Conservation (phyloP, 2,797 vertebrate genomes). For the Odontamblyopus rebecca region DNA sequence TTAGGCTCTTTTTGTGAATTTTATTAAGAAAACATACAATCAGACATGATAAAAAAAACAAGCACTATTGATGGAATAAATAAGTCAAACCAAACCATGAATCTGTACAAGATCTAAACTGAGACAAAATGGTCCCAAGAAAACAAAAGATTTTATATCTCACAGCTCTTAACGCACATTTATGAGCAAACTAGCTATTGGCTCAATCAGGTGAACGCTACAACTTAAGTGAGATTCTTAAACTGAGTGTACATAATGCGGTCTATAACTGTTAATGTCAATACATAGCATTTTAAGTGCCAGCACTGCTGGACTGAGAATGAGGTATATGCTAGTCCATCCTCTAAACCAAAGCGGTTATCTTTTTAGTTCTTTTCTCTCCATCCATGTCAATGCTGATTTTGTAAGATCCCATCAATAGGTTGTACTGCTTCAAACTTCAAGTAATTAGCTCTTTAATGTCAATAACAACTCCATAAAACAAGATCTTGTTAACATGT, state of each 20-base stretch:
- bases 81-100: conserved; percentile 92
- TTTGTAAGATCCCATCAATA: conserved; percentile 55
- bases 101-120: conserved; percentile 89
- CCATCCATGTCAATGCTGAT: conserved; percentile 67
- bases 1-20: conserved; percentile 67
- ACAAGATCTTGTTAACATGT: conserved; percentile 35
- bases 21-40: conserved; percentile 96
- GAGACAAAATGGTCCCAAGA: conserved; percentile 77
- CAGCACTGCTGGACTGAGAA: conserved; percentile 80
- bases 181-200: conserved; percentile 74
- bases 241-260: conserved; percentile 70
- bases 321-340: conserved; percentile 83
- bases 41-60: conserved; percentile 95
- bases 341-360: conserved; percentile 63
- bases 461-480: conserved; percentile 39
- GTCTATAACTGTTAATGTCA: conserved; percentile 72
- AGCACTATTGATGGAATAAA: conserved; percentile 98
- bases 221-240: conserved; percentile 65
- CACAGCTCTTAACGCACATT: conserved; percentile 67
- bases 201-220: conserved; percentile 70
- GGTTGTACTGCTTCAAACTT: conserved; percentile 59
- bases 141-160: conserved; percentile 62
- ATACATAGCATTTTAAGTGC: conserved; percentile 78
- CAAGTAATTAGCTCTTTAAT: conserved; percentile 58
- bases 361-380: conserved; percentile 60